These are phyloP conservation scores for Dendroctonus valens DNA, from an alignment of 1,140 invertebrate genomes.

Conservation along the genomic window DNA sequence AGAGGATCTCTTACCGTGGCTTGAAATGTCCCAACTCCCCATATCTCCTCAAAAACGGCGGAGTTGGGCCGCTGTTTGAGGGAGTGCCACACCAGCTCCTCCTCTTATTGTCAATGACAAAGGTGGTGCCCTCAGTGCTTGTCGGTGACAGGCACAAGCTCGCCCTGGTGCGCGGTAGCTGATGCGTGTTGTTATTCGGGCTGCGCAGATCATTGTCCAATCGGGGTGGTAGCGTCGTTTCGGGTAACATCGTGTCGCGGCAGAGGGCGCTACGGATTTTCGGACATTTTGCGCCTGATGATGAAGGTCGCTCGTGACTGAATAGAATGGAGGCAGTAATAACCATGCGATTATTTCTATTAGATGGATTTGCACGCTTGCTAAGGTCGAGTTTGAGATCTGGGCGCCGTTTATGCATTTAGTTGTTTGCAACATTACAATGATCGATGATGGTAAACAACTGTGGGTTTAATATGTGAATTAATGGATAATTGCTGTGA, in stretches of 20 bases:
- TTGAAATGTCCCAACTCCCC: constrained; percentile 48
- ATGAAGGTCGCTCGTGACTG: background rate
- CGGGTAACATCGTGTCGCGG: constrained; percentile 41
- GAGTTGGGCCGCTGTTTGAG: constrained; percentile 29
- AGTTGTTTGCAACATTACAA: too few species aligned
- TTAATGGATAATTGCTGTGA: too few species aligned
- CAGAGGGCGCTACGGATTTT: constrained; percentile 6
- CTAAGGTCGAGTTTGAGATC: too few species aligned
- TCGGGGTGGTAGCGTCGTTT: constrained; percentile 32
- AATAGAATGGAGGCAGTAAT: background rate
- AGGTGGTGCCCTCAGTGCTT: constrained; percentile 27
- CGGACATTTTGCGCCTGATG: constrained; percentile 1
- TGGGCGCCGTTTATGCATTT: too few species aligned
- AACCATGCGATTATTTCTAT: too few species aligned
- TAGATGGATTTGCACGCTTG: too few species aligned
- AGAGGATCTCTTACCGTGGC: constrained; percentile 42
- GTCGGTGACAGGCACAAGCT: constrained; percentile 46
- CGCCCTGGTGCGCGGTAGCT: constrained; percentile 43
- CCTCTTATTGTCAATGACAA: constrained; percentile 43
- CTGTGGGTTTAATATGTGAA: too few species aligned
- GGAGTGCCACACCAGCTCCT: constrained; percentile 48
- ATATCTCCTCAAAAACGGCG: constrained; percentile 40
- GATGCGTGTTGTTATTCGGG: constrained; percentile 44
- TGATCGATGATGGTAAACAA: too few species aligned
- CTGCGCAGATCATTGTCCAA: constrained; percentile 48